These are phyloP conservation scores for Microtus montanus DNA, from an alignment of 2,113 vertebrate genomes.

Conservation along the genomic window DNA sequence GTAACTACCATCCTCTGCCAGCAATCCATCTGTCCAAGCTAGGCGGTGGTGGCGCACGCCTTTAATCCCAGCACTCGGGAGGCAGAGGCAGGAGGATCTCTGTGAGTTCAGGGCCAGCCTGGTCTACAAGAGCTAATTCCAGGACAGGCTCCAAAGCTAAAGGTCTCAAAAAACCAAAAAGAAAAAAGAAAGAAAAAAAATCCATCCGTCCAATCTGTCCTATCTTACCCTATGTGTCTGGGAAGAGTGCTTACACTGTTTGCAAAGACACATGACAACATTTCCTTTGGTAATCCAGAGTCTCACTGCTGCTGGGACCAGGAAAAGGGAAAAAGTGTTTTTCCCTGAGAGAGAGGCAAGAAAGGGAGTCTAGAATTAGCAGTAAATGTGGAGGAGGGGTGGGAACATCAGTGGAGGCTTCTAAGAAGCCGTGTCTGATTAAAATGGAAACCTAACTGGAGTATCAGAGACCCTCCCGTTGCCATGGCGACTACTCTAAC, in stretches of 20 bases:
- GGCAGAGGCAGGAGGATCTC: no score
- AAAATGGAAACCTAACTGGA: constrained; percentile 25
- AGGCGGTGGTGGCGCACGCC: no score
- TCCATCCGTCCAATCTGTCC: background rate
- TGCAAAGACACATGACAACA: background rate
- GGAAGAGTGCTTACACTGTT: background rate
- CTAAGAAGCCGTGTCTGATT: background rate
- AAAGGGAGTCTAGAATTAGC: background rate
- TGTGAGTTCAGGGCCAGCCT: no score
- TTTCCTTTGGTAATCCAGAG: background rate
- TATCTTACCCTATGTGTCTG: background rate
- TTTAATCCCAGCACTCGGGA: no score
- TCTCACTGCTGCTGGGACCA: background rate
- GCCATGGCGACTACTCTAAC: no score
- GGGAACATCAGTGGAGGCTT: background rate
- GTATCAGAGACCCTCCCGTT: background rate
- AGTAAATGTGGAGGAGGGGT: background rate
- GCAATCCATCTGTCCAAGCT: background rate
- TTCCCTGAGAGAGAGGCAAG: background rate
- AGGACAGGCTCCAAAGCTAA: no score
- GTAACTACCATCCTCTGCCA: background rate
- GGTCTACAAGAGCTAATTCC: no score
- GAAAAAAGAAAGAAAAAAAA: background rate
- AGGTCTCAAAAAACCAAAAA: no score
- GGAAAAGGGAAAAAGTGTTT: background rate